A percentile compares a stretch with the other conserved stretches of the same genome.
Evolutionary conservation across 2,113 vertebrate species (phyloP).

Genomic region (Halcyon malimbica): DNA sequence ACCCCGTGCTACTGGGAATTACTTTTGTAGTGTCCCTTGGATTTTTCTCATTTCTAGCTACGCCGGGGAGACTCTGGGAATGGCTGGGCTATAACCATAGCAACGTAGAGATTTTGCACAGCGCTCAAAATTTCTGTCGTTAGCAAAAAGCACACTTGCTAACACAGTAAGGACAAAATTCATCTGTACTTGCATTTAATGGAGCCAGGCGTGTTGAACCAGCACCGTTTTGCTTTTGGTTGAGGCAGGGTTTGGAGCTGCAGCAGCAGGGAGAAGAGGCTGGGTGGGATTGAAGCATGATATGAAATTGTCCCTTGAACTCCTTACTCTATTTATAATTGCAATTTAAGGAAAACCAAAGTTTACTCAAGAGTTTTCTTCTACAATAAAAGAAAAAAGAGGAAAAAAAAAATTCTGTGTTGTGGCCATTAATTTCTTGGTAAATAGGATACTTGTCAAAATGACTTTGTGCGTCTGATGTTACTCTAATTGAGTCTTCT

Average conservation of each 20-base stretch:
- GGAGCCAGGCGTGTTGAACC: background rate
- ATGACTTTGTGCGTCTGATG: background rate
- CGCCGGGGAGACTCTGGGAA: background rate
- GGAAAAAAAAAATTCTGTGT: background rate
- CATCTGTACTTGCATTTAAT: rapidly evolving
- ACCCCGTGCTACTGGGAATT: background rate
- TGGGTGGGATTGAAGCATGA: background rate
- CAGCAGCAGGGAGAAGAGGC: background rate
- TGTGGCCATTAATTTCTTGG: background rate
- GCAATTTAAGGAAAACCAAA: background rate
- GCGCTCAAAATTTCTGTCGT: background rate
- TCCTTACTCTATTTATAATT: background rate
- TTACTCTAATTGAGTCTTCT: background rate
- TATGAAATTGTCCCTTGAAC: background rate
- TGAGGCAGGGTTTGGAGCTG: background rate
- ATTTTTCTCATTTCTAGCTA: background rate
- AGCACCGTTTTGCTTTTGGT: background rate
- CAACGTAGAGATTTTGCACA: background rate
- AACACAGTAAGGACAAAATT: background rate
- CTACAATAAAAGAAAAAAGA: background rate
- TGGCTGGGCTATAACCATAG: slow-evolving; percentile 5
- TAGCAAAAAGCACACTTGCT: background rate
- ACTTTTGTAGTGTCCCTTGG: background rate
- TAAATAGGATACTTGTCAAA: background rate
- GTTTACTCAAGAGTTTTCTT: background rate